Evolutionary conservation across 1,140 invertebrate genomes (phyloP).

Genomic region (Drosophila lowei): DNA sequence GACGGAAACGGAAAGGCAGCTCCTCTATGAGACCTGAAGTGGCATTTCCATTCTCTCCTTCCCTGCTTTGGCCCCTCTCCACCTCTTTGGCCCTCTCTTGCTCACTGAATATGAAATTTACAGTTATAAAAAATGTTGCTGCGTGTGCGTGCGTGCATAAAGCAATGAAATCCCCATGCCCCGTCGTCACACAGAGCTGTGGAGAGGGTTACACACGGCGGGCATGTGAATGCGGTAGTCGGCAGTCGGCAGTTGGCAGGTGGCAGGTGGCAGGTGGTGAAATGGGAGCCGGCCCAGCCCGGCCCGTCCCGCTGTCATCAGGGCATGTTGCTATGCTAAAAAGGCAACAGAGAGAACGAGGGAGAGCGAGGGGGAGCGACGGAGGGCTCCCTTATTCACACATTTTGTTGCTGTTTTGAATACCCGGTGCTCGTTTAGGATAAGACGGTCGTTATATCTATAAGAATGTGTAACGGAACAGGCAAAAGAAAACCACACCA

Average conservation of each 20-base stretch:
- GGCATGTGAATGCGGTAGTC: constrained; percentile 2
- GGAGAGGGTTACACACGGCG: not conserved
- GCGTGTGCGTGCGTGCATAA: constrained; percentile 44
- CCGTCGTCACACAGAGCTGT: not conserved
- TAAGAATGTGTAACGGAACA: no score
- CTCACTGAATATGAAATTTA: constrained; percentile 58
- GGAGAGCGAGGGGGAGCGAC: not conserved
- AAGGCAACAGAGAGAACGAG: not conserved
- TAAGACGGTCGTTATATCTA: no score
- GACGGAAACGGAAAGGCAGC: not conserved
- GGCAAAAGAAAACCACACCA: no score
- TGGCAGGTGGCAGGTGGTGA: not conserved
- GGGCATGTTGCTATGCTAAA: constrained; percentile 18
- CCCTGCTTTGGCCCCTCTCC: not conserved
- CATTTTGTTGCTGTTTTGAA: constrained; percentile 13
- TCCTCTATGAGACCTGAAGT: constrained; percentile 20
- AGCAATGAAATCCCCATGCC: constrained; percentile 25
- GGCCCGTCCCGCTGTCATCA: not conserved
- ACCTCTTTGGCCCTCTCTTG: not conserved
- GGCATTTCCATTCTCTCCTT: constrained; percentile 3
- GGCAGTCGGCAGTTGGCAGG: not conserved
- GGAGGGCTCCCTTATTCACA: no score
- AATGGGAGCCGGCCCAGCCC: not conserved
- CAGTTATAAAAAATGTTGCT: constrained; percentile 45
- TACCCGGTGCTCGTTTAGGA: no score